phyloP scores from a whole-genome alignment of 53 echinoderm and acorn worm species.

The Glandiceps talaboti region DNA sequence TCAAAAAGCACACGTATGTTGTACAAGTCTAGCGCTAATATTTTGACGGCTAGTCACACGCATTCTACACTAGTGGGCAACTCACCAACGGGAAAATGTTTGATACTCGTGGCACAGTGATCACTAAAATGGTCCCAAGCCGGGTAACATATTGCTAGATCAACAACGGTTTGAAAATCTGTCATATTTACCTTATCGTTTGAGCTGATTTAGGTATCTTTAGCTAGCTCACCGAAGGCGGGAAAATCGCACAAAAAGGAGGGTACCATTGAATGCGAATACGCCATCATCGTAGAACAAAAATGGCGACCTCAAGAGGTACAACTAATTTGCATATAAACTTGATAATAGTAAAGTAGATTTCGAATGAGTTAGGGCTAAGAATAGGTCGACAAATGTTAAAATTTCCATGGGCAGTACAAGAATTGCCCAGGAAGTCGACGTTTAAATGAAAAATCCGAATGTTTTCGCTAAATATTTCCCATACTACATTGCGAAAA shows the following conservation, averaged over 20 bases:
- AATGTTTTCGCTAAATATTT: too few species aligned
- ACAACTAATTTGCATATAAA: background rate
- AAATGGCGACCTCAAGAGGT: constrained; percentile 1
- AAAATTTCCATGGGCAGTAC: too few species aligned
- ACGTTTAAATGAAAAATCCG: too few species aligned
- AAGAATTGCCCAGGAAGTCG: too few species aligned
- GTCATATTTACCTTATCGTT: background rate
- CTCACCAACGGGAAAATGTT: too few species aligned
- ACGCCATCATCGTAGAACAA: background rate
- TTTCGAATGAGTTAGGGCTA: background rate
- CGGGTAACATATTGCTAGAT: too few species aligned
- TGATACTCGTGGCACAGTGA: too few species aligned
- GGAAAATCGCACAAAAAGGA: background rate
- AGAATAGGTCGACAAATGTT: background rate
- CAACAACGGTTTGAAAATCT: too few species aligned
- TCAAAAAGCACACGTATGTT: background rate
- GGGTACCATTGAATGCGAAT: background rate
- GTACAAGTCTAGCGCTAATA: background rate
- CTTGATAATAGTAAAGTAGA: background rate
- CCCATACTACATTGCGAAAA: constrained; percentile 5
- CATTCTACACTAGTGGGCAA: too few species aligned
- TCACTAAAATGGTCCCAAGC: too few species aligned
- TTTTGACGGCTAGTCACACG: background rate
- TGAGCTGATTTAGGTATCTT: background rate
- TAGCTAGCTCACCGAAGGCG: background rate